Evolutionary conservation across 2,888 invertebrate species (phyloP), one percentile per base, ranked within the genome.

Genomic region (Gryllus longicercus): DNA sequence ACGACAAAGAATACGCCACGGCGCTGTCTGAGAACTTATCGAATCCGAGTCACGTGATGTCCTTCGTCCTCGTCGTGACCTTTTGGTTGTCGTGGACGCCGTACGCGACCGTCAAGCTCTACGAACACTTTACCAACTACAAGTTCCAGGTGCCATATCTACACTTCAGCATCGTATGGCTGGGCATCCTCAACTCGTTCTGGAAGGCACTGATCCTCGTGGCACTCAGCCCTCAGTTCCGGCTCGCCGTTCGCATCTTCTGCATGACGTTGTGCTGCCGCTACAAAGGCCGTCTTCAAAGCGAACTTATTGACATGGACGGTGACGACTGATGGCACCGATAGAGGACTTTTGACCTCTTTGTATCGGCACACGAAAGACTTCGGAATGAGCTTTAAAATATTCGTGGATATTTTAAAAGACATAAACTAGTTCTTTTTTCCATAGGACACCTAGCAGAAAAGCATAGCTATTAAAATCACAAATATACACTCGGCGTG

Each of bases 11-110:
- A 88, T 95, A 96, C 88, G 95, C 95, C 84, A 94, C 96, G 76
- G 96, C 96, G 79, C 89, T 96, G 83, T 93, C 95, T 82, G 96
- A 96, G 88, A 96, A 96, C 88, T 91, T 97, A 83, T 92, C 95
- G 84, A 97, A 97, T 88, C 96, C 96, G 83, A 96, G 96, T 89
- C 98, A 98, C 90, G 92, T 96, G 88, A 96, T 98, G 93, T 96
- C 97, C 85, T 97, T 98, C 88, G 92, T 96, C 84, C 91, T 98
- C 85, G 95, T 98, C 84, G 90, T 95, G 84, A 91, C 95, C 81
- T 99, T 98, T 89, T 95, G 96, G 93, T 88, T 96, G 83, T 96
- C 97, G 84, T 99, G 98, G 98, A 90, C 94, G 83, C 98, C 98
- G 49, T 97, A 95, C 89, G 94, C 96, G 83, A 90, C 92, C 81